These are phyloP conservation scores for Chaunax sp. DNA, from an alignment of 2,797 vertebrate genomes.

Conservation along the genomic window DNA sequence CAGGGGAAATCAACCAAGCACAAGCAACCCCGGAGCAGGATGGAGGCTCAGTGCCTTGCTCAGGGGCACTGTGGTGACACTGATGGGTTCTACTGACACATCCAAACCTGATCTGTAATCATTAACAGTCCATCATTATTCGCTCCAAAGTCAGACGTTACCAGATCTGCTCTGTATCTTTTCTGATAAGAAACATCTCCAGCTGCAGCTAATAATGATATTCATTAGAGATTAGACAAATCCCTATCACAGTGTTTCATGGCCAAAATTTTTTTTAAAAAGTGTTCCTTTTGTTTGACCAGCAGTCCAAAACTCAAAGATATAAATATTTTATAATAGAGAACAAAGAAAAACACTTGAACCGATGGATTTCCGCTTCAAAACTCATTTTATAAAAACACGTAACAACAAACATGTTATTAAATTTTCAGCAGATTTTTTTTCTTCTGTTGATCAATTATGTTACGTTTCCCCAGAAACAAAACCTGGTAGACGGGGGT, in stretches of 20 bases:
- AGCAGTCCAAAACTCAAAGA: not conserved
- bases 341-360: not conserved
- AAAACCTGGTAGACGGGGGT: no score
- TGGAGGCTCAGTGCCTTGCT: conserved; percentile 18
- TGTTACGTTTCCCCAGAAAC: no score
- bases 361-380: no score
- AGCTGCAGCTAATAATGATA: not conserved
- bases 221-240: not conserved
- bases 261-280: not conserved
- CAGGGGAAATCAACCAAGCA: conserved; percentile 31
- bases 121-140: conserved; percentile 2
- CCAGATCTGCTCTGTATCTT: conserved; percentile 18
- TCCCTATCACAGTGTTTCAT: not conserved
- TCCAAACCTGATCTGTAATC: conserved; percentile 27
- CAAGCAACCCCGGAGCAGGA: conserved; percentile 10
- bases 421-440: no score
- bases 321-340: not conserved
- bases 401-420: no score
- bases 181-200: not conserved
- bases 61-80: conserved; percentile 24
- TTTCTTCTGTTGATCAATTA: no score
- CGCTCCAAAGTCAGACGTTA: conserved; percentile 2
- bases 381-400: no score
- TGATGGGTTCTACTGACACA: conserved; percentile 14
- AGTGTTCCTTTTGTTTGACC: not conserved